Conservation (phyloP, 2,113 vertebrate genomes). For the Pseudopodoces humilis region DNA sequence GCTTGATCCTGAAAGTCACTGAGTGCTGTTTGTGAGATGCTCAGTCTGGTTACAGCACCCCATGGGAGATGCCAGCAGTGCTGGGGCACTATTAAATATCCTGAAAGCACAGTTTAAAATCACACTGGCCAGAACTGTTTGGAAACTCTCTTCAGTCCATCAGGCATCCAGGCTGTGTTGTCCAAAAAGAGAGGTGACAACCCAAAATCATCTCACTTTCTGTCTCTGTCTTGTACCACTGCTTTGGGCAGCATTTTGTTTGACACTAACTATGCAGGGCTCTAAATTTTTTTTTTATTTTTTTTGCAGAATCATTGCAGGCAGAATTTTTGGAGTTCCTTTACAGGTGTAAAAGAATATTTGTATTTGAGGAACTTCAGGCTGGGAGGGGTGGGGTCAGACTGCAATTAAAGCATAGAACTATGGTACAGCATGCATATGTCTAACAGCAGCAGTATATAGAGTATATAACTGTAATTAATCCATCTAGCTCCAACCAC, state of each 20-base stretch:
- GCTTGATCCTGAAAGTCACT: background rate
- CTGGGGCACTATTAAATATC: background rate
- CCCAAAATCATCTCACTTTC: background rate
- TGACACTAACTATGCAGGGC: background rate
- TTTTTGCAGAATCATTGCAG: background rate
- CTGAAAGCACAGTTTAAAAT: background rate
- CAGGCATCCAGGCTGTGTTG: background rate
- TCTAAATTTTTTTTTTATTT: background rate
- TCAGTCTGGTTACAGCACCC: background rate
- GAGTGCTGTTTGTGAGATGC: background rate
- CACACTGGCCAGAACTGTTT: background rate
- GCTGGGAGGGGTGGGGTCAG: background rate
- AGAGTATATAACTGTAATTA: background rate
- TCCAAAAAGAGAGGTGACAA: background rate
- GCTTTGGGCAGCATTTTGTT: background rate
- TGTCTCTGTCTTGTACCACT: background rate
- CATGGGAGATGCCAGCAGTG: background rate
- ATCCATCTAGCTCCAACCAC: background rate
- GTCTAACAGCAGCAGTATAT: background rate
- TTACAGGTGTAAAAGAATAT: background rate
- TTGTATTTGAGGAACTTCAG: background rate
- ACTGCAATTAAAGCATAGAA: background rate
- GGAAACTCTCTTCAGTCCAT: background rate
- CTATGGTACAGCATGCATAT: accelerated
- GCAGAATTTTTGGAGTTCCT: background rate